Base-by-base conservation (phyloP, 2,888 invertebrate genomes). In the Xanthorhoe designata region DNA sequence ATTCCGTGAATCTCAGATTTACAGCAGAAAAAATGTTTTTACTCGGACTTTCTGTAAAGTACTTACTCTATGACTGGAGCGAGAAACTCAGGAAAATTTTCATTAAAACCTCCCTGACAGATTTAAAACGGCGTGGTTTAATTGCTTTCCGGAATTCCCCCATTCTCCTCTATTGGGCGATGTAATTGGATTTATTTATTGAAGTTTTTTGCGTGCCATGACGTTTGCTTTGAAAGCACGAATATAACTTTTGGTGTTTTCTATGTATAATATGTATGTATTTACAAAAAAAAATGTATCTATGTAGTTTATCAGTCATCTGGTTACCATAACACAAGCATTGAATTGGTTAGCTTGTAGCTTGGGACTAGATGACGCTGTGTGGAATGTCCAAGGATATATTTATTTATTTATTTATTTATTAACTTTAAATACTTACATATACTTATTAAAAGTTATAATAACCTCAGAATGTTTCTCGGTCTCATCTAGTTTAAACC, bases 101-200 rank as follows among this genome's bases (percentile, higher is more conserved):
- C 71, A 72, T 73, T 69, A 71, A 73, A 75, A 62, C 66, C 71
- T 64, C 58, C 54, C 61, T 66, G 75, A 80, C 79, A 77, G 76
- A 75, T 78, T 80, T 78, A 72, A 78, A 80, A 74, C 56, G 45
- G 70, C 64, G 54, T 64, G 67, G 74, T 79, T 79, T 80, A 81
- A 81, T 81, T 81, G 78, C 75, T 74, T 74, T 71, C 74, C 63
- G 72, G 72, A 70, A 64, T 54, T 68, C 35, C 45, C 63, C 66
- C 67, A 66, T 69, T 69, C 68, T 53, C 66, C 70, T 53, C 71
- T 70, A 65, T 71, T 64, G 68, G 72, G 38, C 55, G 64, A 47
- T 64, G 64, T 72, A 72, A 74, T 74, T 74, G 74, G 71, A 69
- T 74, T 74, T 73, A 70, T 70, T 74, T 74, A 70, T 71, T 68